Evolutionary conservation across 2,888 invertebrate species (phyloP), one percentile per base, ranked within the genome.

Genomic region (Rhagophthalmus giganteus): DNA sequence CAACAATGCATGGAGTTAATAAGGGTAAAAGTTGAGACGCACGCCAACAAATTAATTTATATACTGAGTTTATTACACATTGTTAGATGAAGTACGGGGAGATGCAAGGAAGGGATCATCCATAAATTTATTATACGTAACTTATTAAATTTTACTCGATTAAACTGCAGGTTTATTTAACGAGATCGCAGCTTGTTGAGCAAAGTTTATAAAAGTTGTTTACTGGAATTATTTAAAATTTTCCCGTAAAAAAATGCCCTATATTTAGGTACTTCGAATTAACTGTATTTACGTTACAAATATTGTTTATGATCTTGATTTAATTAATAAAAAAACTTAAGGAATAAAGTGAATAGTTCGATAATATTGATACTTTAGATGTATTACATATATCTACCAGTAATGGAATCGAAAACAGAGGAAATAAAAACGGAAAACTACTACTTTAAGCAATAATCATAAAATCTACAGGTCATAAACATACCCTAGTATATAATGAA

Each of bases 131-230:
- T 51, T 51, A 46, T 46, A 45, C 33, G 27, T 40, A 45, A 51
- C 45, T 51, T 45, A 51, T 51, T 51, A 51, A 51, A 51, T 51
- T 51, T 51, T 51, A 42, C 51, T 51, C 45, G 40, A 51, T 51
- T 51, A 51, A 45, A 46, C 39, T 45, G 40, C 44, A 51, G 39
- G 40, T 40, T 39, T 51, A 45, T 51, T 45, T 51, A 45, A 39
- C 45, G 20, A 30, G 33, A 51, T 51, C 39, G 27, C 28, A 33
- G 24, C 39, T 46, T 51, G 51, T 51, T 33, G 40, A 51, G 40
- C 30, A 34, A 40, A 45, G 44, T 32, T 51, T 39, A 40, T 45
- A 45, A 51, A 51, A 45, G 44, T 39, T 45, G 45, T 46, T 51
- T 45, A 7, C 4, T 20, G 20, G 3, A 20, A 5, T 20, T 20